Conservation (phyloP, 2,888 invertebrate species). For the Hetaerina titia region DNA sequence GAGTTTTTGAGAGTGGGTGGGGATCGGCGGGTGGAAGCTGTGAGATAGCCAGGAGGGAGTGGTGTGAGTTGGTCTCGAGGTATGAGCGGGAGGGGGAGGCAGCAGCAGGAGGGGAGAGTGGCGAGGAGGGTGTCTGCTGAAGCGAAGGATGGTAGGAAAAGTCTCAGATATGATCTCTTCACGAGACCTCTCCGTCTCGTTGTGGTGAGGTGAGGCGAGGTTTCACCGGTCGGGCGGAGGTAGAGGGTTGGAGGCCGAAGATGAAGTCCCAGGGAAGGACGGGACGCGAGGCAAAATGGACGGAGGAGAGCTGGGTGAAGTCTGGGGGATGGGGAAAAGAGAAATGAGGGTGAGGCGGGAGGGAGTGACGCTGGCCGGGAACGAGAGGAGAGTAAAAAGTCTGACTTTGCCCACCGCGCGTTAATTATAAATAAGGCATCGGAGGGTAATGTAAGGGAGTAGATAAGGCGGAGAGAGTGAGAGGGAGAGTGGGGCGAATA, state of each 20-base stretch:
- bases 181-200: no score
- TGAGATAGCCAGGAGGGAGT: not conserved
- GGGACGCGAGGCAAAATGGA: no score
- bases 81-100: not conserved
- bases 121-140: no score
- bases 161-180: no score
- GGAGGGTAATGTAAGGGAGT: not conserved
- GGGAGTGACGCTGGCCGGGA: not conserved
- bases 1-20: not conserved
- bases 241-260: no score
- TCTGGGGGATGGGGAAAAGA: not conserved
- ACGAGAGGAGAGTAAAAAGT: not conserved
- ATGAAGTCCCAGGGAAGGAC: not conserved
- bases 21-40: not conserved
- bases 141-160: no score
- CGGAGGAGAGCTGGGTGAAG: not conserved
- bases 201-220: no score
- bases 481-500: not conserved
- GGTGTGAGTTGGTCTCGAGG: no score
- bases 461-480: not conserved
- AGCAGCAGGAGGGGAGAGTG: not conserved
- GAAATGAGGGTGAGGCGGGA: not conserved
- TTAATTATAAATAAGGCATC: constrained; percentile 66
- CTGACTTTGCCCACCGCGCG: constrained; percentile 58
- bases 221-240: no score